Conservation (phyloP, 2,797 vertebrate genomes). For the Harpagifer antarcticus region DNA sequence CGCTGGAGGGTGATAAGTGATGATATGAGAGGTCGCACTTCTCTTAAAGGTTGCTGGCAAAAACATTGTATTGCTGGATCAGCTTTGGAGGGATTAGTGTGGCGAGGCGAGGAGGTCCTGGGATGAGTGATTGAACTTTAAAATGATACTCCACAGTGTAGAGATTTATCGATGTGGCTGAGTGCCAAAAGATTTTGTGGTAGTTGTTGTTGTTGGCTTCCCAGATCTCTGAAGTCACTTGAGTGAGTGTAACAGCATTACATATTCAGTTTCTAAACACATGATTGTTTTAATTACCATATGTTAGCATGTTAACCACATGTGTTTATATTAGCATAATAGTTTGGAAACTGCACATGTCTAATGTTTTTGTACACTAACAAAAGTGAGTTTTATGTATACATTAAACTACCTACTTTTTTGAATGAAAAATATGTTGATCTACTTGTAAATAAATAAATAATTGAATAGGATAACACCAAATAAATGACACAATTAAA, state of each 20-base stretch:
- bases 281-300: background rate
- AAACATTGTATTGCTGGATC: conserved; percentile 50
- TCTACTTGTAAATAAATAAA: background rate
- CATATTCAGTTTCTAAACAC: background rate
- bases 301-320: background rate
- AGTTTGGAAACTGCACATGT: background rate
- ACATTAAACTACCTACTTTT: background rate
- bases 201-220: too few relatives aligned
- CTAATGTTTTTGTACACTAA: background rate
- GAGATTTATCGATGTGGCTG: conserved; percentile 26
- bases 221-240: background rate
- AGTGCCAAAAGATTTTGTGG: background rate
- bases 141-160: conserved; percentile 28
- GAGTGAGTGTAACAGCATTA: background rate
- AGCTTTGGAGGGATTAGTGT: conserved; percentile 53
- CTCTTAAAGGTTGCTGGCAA: conserved; percentile 46
- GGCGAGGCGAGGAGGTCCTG: conserved; percentile 18
- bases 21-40: conserved; percentile 44
- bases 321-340: background rate
- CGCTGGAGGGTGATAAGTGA: conserved; percentile 37
- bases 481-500: background rate
- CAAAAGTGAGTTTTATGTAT: background rate
- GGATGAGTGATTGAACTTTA: conserved; percentile 44
- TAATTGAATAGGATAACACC: too few relatives aligned
- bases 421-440: background rate